Conservation (phyloP, 2,888 invertebrate genomes). For the Nineta flava region DNA sequence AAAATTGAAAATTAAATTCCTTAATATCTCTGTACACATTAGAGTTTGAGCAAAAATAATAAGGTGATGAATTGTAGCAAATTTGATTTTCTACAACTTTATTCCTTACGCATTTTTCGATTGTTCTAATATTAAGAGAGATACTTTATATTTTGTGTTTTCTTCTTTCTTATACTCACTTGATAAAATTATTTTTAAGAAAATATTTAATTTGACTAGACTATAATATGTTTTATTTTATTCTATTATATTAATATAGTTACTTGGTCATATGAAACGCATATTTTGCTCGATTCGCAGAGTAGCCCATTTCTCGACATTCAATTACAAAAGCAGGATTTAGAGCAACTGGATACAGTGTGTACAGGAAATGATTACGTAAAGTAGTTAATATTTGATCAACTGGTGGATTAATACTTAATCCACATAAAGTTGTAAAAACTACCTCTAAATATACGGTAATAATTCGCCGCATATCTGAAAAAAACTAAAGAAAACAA, state of each 20-base stretch:
- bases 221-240: no score
- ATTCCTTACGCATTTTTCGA: no score
- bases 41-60: no score
- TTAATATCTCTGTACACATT: no score
- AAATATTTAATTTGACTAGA: no score
- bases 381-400: background rate
- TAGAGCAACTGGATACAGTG: background rate
- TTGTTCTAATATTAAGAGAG: no score
- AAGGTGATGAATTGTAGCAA: no score
- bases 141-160: no score
- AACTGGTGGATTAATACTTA: background rate
- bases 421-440: background rate
- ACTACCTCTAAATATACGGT: background rate
- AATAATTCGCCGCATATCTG: conserved; percentile 3
- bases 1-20: no score
- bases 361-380: conserved; percentile 2
- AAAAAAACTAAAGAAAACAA: conserved; percentile 1
- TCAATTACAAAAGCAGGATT: conserved; percentile 5
- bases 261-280: conserved; percentile 2
- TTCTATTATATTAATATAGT: background rate
- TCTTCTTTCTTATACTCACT: no score
- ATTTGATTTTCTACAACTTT: no score
- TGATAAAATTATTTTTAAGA: no score
- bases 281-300: conserved; percentile 5
- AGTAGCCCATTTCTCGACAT: conserved; percentile 4